Evolutionary conservation across 2,797 vertebrate genomes (phyloP), one percentile per base, ranked within the genome.

Genomic region (Cetoscarus ocellatus): DNA sequence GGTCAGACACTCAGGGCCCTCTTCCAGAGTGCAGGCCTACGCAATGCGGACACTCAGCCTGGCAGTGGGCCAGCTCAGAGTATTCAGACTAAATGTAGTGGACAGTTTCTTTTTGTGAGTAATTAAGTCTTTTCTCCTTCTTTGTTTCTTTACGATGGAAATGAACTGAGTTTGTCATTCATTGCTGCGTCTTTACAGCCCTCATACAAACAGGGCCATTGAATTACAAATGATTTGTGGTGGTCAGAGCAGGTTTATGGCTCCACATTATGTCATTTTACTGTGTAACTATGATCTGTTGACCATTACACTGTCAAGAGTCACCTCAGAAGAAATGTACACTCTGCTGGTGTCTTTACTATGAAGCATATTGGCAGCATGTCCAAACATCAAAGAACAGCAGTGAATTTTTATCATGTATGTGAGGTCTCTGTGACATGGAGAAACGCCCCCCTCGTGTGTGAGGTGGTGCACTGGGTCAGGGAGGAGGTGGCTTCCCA

Each of bases 1-100:
- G 86, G 89, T 91, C 89, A 82, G 58, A 42, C 73, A 80, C 61
- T 86, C 76, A 70, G 68, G 84, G 77, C 83, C 55, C 59, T 10
- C 55, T 84, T 88, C 80, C 88, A 91, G 82, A 73, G 83, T 69
- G 61, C 70, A 36, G 71, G 56, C 56, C 55, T 79, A 71, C 90
- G 92, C 91, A 93, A 81, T 93, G 92, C 90, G 82, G 91, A 88
- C 86, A 45, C 76, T 83, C 19, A 13, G 38, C 53, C 67, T 86
- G 92, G 89, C 81, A 10, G 8, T 12, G 5, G 5, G 82, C 88
- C 90, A 83, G 36, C 62, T 55, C 56, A 50, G 74, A 88, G 78
- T 72, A 82, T 77, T 85, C 67, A 80, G 85, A 90, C 78, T 83
- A 70, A 75, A 88, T 88, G 87, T 85, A 79, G 73, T 38, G 19